Evolutionary conservation across 2,113 vertebrate species (phyloP).

Genomic region (Equus przewalskii): DNA sequence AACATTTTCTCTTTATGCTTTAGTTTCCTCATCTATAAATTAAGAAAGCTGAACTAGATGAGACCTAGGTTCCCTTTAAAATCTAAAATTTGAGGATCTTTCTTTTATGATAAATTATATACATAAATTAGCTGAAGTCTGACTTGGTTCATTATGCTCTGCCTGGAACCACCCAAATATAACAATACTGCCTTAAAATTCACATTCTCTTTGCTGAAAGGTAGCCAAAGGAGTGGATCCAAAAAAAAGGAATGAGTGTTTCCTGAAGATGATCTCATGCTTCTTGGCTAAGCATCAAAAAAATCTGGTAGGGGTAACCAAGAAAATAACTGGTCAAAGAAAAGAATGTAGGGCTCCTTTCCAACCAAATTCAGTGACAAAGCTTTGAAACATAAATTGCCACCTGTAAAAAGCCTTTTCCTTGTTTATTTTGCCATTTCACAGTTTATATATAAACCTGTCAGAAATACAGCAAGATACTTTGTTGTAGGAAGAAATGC

Average conservation of each 20-base stretch:
- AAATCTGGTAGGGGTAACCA: constrained; percentile 46
- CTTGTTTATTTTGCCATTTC: constrained; percentile 42
- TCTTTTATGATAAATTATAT: not conserved
- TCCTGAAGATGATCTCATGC: constrained; percentile 43
- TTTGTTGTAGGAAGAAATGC: not conserved
- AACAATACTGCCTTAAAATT: not conserved
- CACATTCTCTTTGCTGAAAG: constrained; percentile 46
- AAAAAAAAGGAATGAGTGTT: not conserved
- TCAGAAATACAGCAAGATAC: constrained; percentile 6
- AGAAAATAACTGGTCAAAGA: constrained; percentile 54
- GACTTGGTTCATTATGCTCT: constrained; percentile 38
- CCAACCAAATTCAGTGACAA: constrained; percentile 18
- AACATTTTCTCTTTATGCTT: constrained; percentile 19
- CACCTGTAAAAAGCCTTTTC: constrained; percentile 53
- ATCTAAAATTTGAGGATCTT: not conserved
- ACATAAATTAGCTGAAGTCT: not conserved
- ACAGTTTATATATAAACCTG: constrained; percentile 17
- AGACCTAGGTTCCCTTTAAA: constrained; percentile 30
- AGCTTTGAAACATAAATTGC: constrained; percentile 4
- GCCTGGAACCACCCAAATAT: not conserved
- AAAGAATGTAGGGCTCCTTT: constrained; percentile 45
- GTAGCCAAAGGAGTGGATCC: not conserved
- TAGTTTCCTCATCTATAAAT: constrained; percentile 26
- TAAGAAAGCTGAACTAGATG: constrained; percentile 21
- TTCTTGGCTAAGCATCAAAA: not conserved